These are phyloP conservation scores for Goniozus legneri DNA, from an alignment of 1,140 invertebrate genomes.

Conservation along the genomic window DNA sequence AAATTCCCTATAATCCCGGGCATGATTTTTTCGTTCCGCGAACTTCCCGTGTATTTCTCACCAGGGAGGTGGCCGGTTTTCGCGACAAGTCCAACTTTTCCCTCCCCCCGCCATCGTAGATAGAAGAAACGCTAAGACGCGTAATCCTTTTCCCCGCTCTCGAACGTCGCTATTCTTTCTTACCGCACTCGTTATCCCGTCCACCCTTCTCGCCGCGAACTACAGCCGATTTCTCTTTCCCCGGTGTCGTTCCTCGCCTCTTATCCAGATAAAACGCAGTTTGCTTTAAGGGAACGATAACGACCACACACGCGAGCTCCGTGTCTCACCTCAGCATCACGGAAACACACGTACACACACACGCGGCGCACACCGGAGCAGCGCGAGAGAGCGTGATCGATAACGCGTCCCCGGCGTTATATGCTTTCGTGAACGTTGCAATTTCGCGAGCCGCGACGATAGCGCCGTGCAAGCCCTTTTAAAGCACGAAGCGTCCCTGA, in stretches of 20 bases:
- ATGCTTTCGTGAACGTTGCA: conserved; percentile 22
- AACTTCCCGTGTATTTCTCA: background rate
- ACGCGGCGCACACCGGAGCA: background rate
- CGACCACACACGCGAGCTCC: conserved; percentile 11
- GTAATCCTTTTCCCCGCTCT: background rate
- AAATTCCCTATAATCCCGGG: background rate
- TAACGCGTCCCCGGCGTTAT: conserved; percentile 17
- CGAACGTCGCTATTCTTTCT: background rate
- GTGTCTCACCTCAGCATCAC: too few species aligned
- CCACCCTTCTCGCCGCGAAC: too few species aligned
- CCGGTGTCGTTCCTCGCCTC: background rate
- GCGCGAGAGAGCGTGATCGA: conserved; percentile 24
- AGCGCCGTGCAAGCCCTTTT: conserved; percentile 1
- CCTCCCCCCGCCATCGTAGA: too few species aligned
- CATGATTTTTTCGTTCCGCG: background rate
- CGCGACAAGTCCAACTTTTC: background rate
- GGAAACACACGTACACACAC: too few species aligned
- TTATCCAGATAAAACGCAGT: conserved; percentile 24
- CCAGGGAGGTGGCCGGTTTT: background rate
- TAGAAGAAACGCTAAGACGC: background rate
- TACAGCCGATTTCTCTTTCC: too few species aligned
- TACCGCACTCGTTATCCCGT: background rate
- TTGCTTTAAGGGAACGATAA: conserved; percentile 21
- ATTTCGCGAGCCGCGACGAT: conserved; percentile 20
- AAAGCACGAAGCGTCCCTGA: conserved; percentile 10